Conservation (phyloP, 2,113 vertebrate species). For the Anolis carolinensis region DNA sequence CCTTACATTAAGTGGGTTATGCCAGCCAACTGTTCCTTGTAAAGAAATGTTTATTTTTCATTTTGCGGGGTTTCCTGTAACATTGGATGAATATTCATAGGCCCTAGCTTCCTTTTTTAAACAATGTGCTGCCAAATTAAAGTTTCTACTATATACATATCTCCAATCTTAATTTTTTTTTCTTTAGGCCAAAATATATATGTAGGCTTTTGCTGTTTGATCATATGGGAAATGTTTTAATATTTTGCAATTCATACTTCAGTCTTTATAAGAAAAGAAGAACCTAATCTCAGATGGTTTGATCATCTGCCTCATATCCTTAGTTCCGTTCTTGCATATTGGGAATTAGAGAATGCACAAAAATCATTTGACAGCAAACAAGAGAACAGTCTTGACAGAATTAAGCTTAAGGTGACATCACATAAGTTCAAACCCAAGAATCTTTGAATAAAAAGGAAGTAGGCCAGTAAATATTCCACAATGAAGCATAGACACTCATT, state of each 20-base stretch:
- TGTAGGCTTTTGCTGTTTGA: not conserved
- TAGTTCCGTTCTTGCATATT: not conserved
- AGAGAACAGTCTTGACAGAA: not conserved
- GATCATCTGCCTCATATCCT: not conserved
- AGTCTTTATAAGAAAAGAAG: not conserved
- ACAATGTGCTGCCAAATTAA: not conserved
- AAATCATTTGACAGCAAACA: not conserved
- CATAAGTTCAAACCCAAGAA: not conserved
- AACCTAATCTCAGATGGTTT: not conserved
- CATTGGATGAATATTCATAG: not conserved
- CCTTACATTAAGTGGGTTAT: conserved; percentile 15
- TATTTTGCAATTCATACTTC: conserved; percentile 11
- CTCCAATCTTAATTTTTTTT: not conserved
- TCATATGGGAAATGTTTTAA: not conserved
- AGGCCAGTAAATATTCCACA: not conserved
- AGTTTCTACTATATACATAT: not conserved
- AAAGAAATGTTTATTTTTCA: conserved; percentile 27
- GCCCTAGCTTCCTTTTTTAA: conserved; percentile 13
- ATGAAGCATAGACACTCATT: not conserved
- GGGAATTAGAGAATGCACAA: not conserved
- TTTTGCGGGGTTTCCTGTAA: not conserved
- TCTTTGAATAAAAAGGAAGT: not conserved
- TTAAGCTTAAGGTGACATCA: not conserved
- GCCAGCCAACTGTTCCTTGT: not conserved
- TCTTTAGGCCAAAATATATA: conserved; percentile 2